Conservation (phyloP, 1,140 invertebrate species). For the Ladona fulva region DNA sequence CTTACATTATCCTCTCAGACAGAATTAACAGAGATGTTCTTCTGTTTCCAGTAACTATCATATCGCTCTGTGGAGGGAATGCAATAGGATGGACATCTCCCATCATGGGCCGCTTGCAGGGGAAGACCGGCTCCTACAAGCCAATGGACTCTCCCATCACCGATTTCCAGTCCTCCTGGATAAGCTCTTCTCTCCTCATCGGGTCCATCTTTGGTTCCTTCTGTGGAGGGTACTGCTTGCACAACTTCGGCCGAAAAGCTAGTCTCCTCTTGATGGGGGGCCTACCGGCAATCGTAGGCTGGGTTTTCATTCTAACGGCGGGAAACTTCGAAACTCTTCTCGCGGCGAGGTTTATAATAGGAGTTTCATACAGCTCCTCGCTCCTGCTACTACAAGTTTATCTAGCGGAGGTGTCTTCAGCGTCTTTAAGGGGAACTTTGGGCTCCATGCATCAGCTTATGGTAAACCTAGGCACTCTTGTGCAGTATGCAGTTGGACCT, state of each 20-base stretch:
- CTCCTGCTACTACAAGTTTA: conserved; percentile 55
- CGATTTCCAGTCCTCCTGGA: too few relatives aligned
- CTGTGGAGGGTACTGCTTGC: too few relatives aligned
- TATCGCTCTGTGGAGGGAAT: too few relatives aligned
- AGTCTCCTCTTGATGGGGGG: conserved; percentile 48
- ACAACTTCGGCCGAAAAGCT: conserved; percentile 51
- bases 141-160: too few relatives aligned
- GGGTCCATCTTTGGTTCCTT: too few relatives aligned
- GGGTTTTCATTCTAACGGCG: conserved; percentile 50
- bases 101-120: too few relatives aligned
- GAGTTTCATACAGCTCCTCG: conserved; percentile 55
- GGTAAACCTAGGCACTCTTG: conserved; percentile 51
- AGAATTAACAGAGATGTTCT: too few relatives aligned
- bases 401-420: conserved; percentile 55
- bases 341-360: conserved; percentile 43
- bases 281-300: conserved; percentile 52
- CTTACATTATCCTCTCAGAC: too few relatives aligned
- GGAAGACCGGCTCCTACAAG: too few relatives aligned
- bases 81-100: too few relatives aligned
- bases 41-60: too few relatives aligned
- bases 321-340: conserved; percentile 38
- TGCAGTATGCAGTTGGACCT: conserved; percentile 55
- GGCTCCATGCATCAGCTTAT: conserved; percentile 57
- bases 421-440: conserved; percentile 57
- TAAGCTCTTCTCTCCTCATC: too few relatives aligned